A percentile compares a stretch with the other conserved stretches of the same genome.
These are phyloP conservation scores for Zaprionus capensis DNA, from an alignment of 1,140 invertebrate genomes.

Conservation along the genomic window DNA sequence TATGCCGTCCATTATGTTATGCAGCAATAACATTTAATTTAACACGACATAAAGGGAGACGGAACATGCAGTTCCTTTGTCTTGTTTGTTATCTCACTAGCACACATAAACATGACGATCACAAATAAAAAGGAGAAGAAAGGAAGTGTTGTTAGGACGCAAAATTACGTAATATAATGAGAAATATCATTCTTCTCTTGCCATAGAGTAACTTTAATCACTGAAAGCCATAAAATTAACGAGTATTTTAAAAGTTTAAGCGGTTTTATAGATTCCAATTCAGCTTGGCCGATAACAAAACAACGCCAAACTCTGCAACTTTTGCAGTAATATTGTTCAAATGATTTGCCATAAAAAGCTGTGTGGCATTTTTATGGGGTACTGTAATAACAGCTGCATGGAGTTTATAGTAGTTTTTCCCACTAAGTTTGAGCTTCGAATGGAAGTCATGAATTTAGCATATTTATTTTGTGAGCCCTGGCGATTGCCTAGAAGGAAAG, in stretches of 20 bases:
- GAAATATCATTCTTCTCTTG: neutral
- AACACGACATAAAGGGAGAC: neutral
- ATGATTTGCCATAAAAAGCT: conserved; percentile 10
- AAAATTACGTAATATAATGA: neutral
- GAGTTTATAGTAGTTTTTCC: conserved; percentile 3
- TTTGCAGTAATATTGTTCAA: conserved; percentile 1
- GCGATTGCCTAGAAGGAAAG: conserved; percentile 6
- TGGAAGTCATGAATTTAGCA: conserved; percentile 14
- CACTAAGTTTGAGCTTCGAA: neutral
- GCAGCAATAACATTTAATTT: neutral
- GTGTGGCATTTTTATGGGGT: conserved; percentile 2
- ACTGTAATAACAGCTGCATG: conserved; percentile 30
- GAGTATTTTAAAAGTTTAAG: neutral
- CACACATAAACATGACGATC: neutral
- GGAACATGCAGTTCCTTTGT: neutral
- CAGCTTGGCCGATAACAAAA: neutral
- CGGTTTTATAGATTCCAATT: neutral
- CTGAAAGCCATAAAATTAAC: neutral
- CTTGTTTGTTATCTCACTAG: too few relatives aligned
- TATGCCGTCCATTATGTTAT: neutral
- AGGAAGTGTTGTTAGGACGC: neutral
- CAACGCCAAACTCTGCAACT: neutral
- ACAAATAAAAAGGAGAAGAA: neutral
- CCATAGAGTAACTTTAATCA: neutral
- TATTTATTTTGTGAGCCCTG: neutral